A percentile compares a stretch with the other conserved stretches of the same genome.
These are phyloP conservation scores for Coelopa pilipes DNA, from an alignment of 2,888 invertebrate species.

Conservation along the genomic window DNA sequence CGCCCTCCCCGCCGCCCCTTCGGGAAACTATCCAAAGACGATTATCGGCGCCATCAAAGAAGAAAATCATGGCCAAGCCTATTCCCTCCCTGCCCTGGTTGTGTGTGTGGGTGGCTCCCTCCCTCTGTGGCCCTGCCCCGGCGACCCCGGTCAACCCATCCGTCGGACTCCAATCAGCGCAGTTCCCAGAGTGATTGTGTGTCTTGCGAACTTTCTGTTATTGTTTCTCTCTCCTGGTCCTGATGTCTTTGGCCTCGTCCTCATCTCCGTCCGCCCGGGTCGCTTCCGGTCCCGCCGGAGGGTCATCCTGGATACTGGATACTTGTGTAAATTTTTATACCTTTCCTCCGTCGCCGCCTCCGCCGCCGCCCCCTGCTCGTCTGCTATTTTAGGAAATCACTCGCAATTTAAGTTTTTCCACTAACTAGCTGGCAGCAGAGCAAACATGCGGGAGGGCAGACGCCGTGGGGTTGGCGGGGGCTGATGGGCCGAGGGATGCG, in stretches of 20 bases:
- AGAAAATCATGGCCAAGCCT: slow-evolving; percentile 39
- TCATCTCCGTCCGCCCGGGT: background rate
- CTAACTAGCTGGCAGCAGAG: slow-evolving; percentile 32
- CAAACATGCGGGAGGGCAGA: slow-evolving; percentile 32
- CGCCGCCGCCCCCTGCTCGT: too few species aligned
- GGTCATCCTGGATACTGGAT: slow-evolving; percentile 32
- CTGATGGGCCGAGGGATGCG: too few species aligned
- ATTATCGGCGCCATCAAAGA: slow-evolving; percentile 41
- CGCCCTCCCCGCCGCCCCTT: too few species aligned
- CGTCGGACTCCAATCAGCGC: too few species aligned
- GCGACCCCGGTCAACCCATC: too few species aligned
- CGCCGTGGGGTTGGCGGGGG: too few species aligned
- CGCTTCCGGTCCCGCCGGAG: background rate
- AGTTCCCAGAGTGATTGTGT: too few species aligned
- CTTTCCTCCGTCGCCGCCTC: too few species aligned
- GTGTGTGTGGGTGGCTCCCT: too few species aligned
- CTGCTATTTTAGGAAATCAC: slow-evolving; percentile 30
- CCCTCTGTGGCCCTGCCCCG: too few species aligned
- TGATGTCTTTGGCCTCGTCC: background rate
- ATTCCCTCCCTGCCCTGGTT: too few species aligned
- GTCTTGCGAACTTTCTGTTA: too few species aligned
- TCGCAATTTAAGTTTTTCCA: slow-evolving; percentile 35
- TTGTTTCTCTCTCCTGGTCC: slow-evolving; percentile 2
- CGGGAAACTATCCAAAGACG: slow-evolving; percentile 34
- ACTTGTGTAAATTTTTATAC: slow-evolving; percentile 38